Percentiles rank a stretch among this genome's conserved stretches.
phyloP scores from a whole-genome alignment of 2,797 vertebrate genomes.

The Ciconia nigra region DNA sequence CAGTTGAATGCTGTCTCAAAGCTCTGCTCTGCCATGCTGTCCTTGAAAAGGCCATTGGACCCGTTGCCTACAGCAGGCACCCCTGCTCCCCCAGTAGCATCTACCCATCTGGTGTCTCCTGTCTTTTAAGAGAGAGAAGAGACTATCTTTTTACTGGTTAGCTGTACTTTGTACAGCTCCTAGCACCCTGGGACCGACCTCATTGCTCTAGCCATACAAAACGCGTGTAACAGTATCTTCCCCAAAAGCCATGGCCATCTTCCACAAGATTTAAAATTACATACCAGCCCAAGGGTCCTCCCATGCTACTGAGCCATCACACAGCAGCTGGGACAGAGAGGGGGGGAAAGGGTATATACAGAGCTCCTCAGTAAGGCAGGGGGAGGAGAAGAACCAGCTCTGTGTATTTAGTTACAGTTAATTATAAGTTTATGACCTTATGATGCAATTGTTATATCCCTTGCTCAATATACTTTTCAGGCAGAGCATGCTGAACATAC shows the following conservation, averaged over 20 bases:
- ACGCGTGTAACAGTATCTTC: neutral
- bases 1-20: neutral
- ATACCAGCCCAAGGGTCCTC: neutral
- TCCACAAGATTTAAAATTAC: constrained; percentile 1
- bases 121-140: neutral
- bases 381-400: neutral
- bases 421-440: constrained; percentile 55
- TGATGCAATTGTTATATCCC: constrained; percentile 43
- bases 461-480: constrained; percentile 18
- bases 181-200: neutral
- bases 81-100: neutral
- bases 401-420: constrained; percentile 39
- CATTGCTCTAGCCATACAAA: neutral
- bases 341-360: neutral
- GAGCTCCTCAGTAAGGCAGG: neutral
- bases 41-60: rapidly evolving
- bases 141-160: neutral
- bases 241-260: neutral
- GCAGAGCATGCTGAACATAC: neutral
- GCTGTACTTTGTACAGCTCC: neutral
- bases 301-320: neutral
- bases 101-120: neutral
- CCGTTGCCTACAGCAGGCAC: neutral
- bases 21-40: neutral
- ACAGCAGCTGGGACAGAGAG: neutral